Evolutionary conservation across 1,140 invertebrate genomes (phyloP).

Genomic region (Mesaphorura yosii): DNA sequence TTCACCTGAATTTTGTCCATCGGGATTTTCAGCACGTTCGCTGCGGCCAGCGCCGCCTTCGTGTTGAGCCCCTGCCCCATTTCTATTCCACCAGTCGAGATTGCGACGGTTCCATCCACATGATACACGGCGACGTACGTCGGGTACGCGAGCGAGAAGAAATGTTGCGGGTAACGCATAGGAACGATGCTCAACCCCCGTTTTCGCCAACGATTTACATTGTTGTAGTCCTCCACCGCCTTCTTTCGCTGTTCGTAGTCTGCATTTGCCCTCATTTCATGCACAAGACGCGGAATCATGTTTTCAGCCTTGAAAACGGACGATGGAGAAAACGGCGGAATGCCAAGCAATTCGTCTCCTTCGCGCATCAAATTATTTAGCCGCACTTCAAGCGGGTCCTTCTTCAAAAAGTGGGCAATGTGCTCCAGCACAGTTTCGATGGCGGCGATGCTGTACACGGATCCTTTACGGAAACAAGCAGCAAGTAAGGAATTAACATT

Average conservation of each 20-base stretch:
- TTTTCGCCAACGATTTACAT: constrained; percentile 66
- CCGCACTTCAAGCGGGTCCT: constrained; percentile 57
- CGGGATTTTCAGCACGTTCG: constrained; percentile 59
- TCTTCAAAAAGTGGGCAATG: constrained; percentile 51
- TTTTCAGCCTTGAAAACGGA: constrained; percentile 23
- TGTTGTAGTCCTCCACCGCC: constrained; percentile 51
- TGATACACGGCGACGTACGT: constrained; percentile 59
- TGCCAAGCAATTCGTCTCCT: constrained; percentile 17
- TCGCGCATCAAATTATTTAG: constrained; percentile 46
- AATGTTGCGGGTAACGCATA: constrained; percentile 51
- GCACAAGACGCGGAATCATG: constrained; percentile 39
- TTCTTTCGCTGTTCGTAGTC: constrained; percentile 48
- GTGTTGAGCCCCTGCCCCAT: constrained; percentile 31
- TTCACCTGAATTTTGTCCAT: constrained; percentile 56
- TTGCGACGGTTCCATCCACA: constrained; percentile 59
- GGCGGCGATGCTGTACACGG: constrained; percentile 50
- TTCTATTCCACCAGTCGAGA: constrained; percentile 48
- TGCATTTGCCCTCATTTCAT: constrained; percentile 46
- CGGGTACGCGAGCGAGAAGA: constrained; percentile 43
- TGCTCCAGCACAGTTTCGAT: constrained; percentile 73
- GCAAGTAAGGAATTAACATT: constrained; percentile 28
- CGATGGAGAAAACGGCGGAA: constrained; percentile 6
- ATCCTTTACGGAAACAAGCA: too few relatives aligned
- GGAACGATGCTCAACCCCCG: constrained; percentile 53
- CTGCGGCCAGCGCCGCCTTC: constrained; percentile 61